Base-by-base conservation (phyloP, 2,113 vertebrate genomes). In the Atractosteus spatula region DNA sequence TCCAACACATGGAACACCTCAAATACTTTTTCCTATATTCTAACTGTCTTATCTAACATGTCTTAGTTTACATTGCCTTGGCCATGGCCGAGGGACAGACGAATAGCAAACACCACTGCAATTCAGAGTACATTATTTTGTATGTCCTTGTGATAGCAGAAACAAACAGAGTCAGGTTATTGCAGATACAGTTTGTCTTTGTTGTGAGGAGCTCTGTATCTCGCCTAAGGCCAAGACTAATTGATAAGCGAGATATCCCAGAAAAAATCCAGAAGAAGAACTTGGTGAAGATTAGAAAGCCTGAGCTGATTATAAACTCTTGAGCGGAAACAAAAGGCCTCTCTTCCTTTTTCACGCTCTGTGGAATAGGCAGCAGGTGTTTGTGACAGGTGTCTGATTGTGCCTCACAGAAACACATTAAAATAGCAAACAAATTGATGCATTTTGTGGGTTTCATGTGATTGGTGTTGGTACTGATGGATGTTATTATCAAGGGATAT, bases 361-460 rank as follows among this genome's bases (percentile, higher is more conserved):
- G 55, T 29, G 71, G 57, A 56, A 43, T 82, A 82, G 82, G 83
- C 75, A 88, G 89, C 89, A 91, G 89, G 90, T 93, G 90, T 83
- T 80, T 85, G 79, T 88, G 89, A 89, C 91, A 91, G 88, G 87
- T 89, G 88, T 89, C 85, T 91, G 89, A 91, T 90, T 91, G 90
- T 89, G 83, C 81, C 77, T 51, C 83, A 82, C 80, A 75, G 84
- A 88, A 86, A 90, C 84, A 87, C 86, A 89, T 89, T 91, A 88
- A 88, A 89, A 88, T 85, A 80, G 81, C 85, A 89, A 89, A 91
- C 88, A 90, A 91, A 92, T 87, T 85, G 85, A 85, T 75, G 83
- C 86, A 84, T 86, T 78, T 74, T 91, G 89, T 84, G 76, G 71
- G 72, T 87, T 80, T 81, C 81, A 74, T 83, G 83, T 77, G 75